Percentiles rank a stretch among this genome's conserved stretches.
Conservation (phyloP, 2,888 invertebrate species). For the Cotesia congregata region DNA sequence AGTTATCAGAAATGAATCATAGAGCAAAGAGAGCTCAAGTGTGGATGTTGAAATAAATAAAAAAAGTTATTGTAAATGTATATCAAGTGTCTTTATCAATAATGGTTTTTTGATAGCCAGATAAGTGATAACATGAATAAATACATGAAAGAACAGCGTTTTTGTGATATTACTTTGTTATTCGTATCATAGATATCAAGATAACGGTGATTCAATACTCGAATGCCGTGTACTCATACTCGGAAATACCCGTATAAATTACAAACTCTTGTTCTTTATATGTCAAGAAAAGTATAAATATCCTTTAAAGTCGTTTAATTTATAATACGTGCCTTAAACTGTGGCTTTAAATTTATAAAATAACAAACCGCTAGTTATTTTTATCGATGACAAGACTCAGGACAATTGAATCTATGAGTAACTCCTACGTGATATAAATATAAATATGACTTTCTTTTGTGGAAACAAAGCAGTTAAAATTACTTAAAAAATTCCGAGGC, state of each 20-base stretch:
- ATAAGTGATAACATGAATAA: not conserved
- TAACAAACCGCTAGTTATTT: not conserved
- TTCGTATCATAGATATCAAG: not conserved
- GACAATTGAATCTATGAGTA: not conserved
- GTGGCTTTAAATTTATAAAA: not conserved
- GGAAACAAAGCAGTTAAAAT: not conserved
- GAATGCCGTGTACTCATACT: not conserved
- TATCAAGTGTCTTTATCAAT: constrained; percentile 1
- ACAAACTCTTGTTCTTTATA: not conserved
- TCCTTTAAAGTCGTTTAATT: not conserved
- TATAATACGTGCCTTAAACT: not conserved
- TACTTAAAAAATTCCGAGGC: no score
- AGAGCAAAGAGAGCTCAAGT: not conserved
- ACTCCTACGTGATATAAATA: not conserved
- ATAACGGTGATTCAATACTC: not conserved
- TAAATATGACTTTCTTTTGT: not conserved
- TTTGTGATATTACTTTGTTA: not conserved
- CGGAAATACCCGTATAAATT: not conserved
- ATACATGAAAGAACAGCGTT: not conserved
- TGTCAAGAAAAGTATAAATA: not conserved
- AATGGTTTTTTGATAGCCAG: not conserved
- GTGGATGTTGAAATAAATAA: not conserved
- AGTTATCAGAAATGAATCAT: not conserved
- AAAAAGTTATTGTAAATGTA: not conserved
- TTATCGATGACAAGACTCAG: not conserved